A percentile compares a stretch with the other conserved stretches of the same genome.
phyloP scores from a whole-genome alignment of 2,113 vertebrate species.

The Chaenocephalus aceratus region DNA sequence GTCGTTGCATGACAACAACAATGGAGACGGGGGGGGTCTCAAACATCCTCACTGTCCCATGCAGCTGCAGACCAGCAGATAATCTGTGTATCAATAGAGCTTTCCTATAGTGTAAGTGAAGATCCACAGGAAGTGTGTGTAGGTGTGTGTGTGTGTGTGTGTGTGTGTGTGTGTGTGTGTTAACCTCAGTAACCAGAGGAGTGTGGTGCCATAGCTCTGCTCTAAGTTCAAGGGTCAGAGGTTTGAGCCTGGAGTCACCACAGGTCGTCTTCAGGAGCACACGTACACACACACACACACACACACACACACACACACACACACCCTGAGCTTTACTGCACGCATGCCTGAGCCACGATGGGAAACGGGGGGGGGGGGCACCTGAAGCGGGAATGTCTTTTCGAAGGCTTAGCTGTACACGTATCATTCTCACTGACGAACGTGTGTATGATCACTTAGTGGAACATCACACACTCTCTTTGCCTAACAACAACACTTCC shows the following conservation, averaged over 20 bases:
- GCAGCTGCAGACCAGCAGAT: constrained; percentile 19
- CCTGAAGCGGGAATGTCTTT: constrained; percentile 27
- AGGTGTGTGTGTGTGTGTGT: not conserved
- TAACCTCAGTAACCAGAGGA: constrained; percentile 39
- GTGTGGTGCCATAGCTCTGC: not conserved
- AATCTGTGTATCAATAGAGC: not conserved
- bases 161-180: not conserved
- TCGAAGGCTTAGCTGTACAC: constrained; percentile 36
- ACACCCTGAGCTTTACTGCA: constrained; percentile 31
- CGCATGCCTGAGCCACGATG: constrained; percentile 32
- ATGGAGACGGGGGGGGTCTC: not conserved
- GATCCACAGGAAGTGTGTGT: not conserved
- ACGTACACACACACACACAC: too few species aligned
- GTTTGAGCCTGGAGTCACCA: not conserved
- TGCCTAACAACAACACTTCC: not conserved
- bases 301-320: too few species aligned
- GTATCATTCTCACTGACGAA: not conserved
- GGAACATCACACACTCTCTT: constrained; percentile 3
- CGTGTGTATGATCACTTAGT: constrained; percentile 1
- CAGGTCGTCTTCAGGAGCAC: not conserved
- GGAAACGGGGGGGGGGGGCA: constrained; percentile 1
- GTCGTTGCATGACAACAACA: constrained; percentile 7
- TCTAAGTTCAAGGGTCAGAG: constrained; percentile 45
- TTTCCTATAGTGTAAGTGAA: not conserved
- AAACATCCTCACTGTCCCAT: constrained; percentile 12